phyloP scores from a whole-genome alignment of 2,797 vertebrate genomes.

The Argyrosomus regius region DNA sequence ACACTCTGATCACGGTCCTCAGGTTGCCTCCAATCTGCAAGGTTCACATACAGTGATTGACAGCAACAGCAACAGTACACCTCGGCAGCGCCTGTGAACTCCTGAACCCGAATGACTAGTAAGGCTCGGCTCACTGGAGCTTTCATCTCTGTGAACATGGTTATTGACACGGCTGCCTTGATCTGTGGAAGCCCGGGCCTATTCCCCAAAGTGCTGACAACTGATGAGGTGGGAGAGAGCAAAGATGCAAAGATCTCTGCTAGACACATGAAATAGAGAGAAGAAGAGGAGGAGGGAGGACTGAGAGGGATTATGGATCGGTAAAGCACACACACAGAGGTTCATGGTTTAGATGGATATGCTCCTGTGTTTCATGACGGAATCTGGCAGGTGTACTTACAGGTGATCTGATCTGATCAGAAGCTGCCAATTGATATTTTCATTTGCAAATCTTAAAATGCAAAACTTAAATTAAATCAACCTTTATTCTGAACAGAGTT shows the following conservation, averaged over 20 bases:
- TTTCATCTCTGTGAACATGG: conserved; percentile 63
- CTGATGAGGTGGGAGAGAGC: conserved; percentile 23
- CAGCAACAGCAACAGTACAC: conserved; percentile 39
- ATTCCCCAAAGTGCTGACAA: conserved; percentile 43
- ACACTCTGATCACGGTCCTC: conserved; percentile 74
- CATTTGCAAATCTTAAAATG: neutral
- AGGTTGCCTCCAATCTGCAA: conserved; percentile 80
- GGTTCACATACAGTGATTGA: conserved; percentile 56
- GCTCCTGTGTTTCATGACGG: neutral
- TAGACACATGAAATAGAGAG: conserved; percentile 20
- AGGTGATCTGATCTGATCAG: neutral
- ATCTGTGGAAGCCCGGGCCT: conserved; percentile 46
- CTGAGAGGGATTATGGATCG: conserved; percentile 24
- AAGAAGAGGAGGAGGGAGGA: neutral
- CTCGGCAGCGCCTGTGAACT: conserved; percentile 49
- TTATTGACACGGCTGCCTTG: conserved; percentile 52
- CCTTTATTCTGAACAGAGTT: neutral
- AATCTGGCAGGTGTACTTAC: neutral
- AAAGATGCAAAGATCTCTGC: conserved; percentile 20
- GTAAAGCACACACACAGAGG: neutral
- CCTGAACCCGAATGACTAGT: conserved; percentile 47
- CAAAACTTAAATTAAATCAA: neutral
- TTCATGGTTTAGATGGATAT: neutral
- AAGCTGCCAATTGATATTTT: neutral
- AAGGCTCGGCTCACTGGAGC: conserved; percentile 16